Conservation (phyloP, 2,797 vertebrate species). For the Sphenopsis melanotis region DNA sequence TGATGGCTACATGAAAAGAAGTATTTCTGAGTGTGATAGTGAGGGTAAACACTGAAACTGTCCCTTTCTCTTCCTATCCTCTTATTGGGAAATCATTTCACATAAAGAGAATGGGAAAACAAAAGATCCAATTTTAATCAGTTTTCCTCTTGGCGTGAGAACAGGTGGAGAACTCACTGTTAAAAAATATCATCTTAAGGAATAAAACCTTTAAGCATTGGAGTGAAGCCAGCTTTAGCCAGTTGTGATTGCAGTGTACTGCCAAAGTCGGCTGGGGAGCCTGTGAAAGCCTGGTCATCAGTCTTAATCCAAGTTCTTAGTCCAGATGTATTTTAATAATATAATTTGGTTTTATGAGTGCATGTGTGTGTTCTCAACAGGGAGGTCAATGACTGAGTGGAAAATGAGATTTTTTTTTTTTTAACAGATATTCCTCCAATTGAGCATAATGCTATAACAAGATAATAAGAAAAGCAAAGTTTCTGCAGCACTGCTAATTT, state of each 20-base stretch:
- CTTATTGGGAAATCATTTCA: neutral
- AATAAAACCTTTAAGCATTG: neutral
- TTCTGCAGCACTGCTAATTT: neutral
- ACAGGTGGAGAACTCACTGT: neutral
- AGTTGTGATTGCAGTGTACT: neutral
- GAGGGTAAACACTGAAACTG: neutral
- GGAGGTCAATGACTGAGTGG: conserved; percentile 16
- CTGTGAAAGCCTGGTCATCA: neutral
- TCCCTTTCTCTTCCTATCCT: neutral
- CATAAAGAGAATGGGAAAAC: neutral
- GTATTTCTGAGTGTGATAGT: neutral
- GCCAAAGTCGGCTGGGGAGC: conserved; percentile 31
- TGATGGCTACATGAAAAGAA: neutral
- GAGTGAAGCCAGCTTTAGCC: neutral
- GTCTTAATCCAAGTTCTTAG: conserved; percentile 28
- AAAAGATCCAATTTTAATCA: neutral
- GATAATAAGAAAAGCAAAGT: neutral
- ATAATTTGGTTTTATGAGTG: conserved; percentile 29
- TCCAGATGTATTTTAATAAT: conserved; percentile 44
- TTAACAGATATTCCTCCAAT: neutral
- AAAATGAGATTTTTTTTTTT: neutral
- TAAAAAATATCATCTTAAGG: neutral
- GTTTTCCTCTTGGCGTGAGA: neutral
- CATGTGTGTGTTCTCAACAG: conserved; percentile 41
- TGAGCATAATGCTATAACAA: neutral